Evolutionary conservation across 2,113 vertebrate species (phyloP), one percentile per base, ranked within the genome.

Genomic region (Collichthys lucidus): DNA sequence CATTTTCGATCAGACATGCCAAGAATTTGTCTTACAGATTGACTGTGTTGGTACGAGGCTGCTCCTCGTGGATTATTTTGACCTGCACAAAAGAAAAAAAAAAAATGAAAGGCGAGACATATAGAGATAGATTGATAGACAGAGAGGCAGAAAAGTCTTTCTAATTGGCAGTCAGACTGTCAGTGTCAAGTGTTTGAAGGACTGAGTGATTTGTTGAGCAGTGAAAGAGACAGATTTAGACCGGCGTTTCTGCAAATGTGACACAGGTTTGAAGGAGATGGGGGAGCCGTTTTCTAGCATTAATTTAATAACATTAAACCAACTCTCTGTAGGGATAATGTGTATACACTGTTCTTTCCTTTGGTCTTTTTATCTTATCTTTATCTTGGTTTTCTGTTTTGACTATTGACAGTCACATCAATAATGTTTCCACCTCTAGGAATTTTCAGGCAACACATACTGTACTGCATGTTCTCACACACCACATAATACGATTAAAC

Each of bases 111-210:
- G 64, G n/a, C 47, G 63, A 46, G 70, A 65, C 62, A 69, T 19
- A 31, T 11, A 10, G 59, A 61, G 53, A 78, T 26, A 24, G 75
- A 80, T 63, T 86, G 80, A 88, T 59, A 19, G 74, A 88, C 57
- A 79, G 59, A 75, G 52, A 80, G 56, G 60, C 60, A 77, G 59
- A 89, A 83, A 78, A 77, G 65, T 79, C 71, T 52, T 66, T 26
- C 74, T 90, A 90, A 91, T 89, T 91, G 90, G 56, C 77, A 64
- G 88, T 79, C 82, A 79, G 74, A 79, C 49, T 52, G 77, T 78
- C 76, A 87, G 62, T 74, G 85, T 85, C 83, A 81, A n/a, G 71
- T 44, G 8, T 83, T 71, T 80, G 73, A 87, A 42, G 44, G 71
- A 79, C 60, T 70, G 74, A 88, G 53, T 80, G 76, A 88, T 88